phyloP scores from a whole-genome alignment of 2,113 vertebrate genomes.

The Hiodon tergisus region DNA sequence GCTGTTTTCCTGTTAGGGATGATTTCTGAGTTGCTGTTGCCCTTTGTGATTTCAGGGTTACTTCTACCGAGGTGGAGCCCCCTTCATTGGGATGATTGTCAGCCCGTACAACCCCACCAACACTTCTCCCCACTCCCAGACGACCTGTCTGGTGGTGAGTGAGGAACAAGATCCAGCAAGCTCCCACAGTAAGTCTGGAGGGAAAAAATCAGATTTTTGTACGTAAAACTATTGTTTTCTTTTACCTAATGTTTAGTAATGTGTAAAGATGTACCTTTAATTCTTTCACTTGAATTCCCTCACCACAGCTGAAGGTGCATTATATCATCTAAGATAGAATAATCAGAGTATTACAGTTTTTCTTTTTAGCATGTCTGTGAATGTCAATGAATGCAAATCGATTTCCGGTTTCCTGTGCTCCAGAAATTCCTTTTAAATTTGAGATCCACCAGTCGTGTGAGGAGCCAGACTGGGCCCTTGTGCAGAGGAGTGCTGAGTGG shows the following conservation, averaged over 20 bases:
- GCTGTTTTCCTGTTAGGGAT: not conserved
- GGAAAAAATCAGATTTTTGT: not conserved
- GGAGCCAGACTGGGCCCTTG: slow-evolving; percentile 79
- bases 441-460: slow-evolving; percentile 77
- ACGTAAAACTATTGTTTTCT: not conserved
- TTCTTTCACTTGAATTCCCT: not conserved
- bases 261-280: not conserved
- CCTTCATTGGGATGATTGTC: slow-evolving; percentile 96
- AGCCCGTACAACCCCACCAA: slow-evolving; percentile 92
- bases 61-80: slow-evolving; percentile 92
- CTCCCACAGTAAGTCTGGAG: slow-evolving; percentile 73
- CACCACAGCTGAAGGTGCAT: no score
- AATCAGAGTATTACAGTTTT: not conserved
- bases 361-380: not conserved
- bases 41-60: slow-evolving; percentile 72
- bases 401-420: slow-evolving; percentile 12
- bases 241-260: not conserved
- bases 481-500: slow-evolving; percentile 86
- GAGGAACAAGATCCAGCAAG: slow-evolving; percentile 73
- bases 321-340: not conserved
- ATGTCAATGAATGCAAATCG: not conserved
- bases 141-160: slow-evolving; percentile 87
- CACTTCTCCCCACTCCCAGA: slow-evolving; percentile 84
- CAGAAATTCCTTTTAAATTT: slow-evolving; percentile 92
- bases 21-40: not conserved